A percentile compares a stretch with the other conserved stretches of the same genome.
Evolutionary conservation across 1,140 invertebrate species (phyloP).

Genomic region (Hormaphis cornu): DNA sequence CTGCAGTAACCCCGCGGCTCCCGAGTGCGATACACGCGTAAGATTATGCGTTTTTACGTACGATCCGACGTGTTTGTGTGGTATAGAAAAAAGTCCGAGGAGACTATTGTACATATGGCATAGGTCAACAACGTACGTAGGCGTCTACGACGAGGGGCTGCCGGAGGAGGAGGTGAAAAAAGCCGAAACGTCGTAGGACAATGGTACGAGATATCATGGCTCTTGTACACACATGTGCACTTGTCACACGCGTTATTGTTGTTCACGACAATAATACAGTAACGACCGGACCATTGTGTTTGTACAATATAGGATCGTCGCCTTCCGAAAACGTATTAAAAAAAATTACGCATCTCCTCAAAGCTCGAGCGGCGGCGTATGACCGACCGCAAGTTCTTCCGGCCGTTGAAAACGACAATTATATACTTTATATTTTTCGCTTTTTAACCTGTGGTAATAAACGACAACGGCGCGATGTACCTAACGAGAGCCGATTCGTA

Average conservation of each 20-base stretch:
- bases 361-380: conserved; percentile 10
- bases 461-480: no score
- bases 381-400: conserved; percentile 30
- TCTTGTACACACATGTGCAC: neutral
- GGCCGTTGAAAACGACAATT: neutral
- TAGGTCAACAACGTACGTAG: conserved; percentile 27
- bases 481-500: neutral
- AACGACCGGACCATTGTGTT: conserved; percentile 29
- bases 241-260: conserved; percentile 32
- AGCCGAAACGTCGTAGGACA: conserved; percentile 11
- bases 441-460: no score
- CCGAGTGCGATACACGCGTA: neutral
- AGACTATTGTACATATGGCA: conserved; percentile 28
- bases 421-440: no score
- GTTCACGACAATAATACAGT: conserved; percentile 27
- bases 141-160: conserved; percentile 25
- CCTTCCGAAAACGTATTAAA: neutral
- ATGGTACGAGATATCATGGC: conserved; percentile 28
- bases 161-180: conserved; percentile 3
- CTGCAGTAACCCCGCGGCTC: neutral
- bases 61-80: neutral
- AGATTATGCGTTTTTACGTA: neutral
- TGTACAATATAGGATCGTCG: conserved; percentile 12
- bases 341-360: neutral
- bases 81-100: conserved; percentile 20